A percentile compares a stretch with the other conserved stretches of the same genome.
phyloP scores from a whole-genome alignment of 2,888 invertebrate genomes.

The Cremastinae sp. region DNA sequence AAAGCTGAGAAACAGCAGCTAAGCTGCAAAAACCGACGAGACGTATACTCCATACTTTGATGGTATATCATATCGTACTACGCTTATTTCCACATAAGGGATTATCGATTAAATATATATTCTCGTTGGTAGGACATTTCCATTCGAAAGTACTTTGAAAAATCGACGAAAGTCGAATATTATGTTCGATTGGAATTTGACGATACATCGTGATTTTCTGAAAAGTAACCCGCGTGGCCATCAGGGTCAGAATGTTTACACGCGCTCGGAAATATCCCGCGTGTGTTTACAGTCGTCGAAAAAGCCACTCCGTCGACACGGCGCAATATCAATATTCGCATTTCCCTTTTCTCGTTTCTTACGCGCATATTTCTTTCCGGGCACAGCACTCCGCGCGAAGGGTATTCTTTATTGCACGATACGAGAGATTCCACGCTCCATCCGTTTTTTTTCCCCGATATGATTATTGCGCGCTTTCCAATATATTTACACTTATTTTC shows the following conservation, averaged over 20 bases:
- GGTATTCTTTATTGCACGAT: slow-evolving; percentile 2
- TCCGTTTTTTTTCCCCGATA: not conserved
- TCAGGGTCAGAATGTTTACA: not conserved
- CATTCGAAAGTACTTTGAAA: not conserved
- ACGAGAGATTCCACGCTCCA: not conserved
- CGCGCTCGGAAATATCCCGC: slow-evolving; percentile 1
- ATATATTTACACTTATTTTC: not conserved
- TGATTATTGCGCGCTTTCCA: slow-evolving; percentile 1
- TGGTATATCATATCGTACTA: slow-evolving; percentile 55
- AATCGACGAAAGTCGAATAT: not conserved
- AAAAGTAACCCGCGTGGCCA: too few species aligned
- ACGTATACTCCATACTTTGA: slow-evolving; percentile 62
- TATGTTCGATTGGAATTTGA: slow-evolving; percentile 1
- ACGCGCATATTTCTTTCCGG: not conserved
- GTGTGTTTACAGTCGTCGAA: slow-evolving; percentile 39
- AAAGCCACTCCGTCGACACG: slow-evolving; percentile 30
- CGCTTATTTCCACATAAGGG: slow-evolving; percentile 68
- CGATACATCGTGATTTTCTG: too few species aligned
- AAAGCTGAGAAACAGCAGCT: slow-evolving; percentile 37
- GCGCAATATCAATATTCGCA: slow-evolving; percentile 51
- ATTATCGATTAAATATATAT: slow-evolving; percentile 72
- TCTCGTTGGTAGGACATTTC: not conserved
- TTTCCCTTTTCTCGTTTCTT: slow-evolving; percentile 1
- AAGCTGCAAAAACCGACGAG: slow-evolving; percentile 31
- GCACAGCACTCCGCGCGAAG: not conserved